Evolutionary conservation across 2,113 vertebrate genomes (phyloP).

Genomic region (Ciconia stormi): DNA sequence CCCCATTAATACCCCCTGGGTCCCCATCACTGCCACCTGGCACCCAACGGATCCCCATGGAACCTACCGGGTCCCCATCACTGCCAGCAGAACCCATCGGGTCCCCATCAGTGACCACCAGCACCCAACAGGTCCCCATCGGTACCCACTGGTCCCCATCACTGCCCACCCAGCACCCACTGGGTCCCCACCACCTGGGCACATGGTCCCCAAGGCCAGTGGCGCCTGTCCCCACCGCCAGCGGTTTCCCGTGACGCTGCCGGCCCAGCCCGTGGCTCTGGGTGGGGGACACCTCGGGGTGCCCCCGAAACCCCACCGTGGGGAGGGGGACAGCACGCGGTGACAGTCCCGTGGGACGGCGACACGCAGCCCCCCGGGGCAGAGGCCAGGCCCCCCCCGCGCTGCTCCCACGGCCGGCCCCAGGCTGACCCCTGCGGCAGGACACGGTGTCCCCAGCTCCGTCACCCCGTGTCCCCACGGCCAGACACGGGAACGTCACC

Average conservation of each 20-base stretch:
- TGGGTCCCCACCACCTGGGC: neutral
- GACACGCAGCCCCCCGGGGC: neutral
- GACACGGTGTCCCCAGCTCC: neutral
- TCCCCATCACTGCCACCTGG: neutral
- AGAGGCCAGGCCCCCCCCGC: neutral
- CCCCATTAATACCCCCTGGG: neutral
- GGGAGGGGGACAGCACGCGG: neutral
- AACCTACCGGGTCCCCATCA: too few species aligned
- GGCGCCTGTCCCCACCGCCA: neutral
- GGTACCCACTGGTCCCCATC: too few species aligned
- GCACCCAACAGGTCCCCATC: neutral
- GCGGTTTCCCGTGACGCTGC: neutral
- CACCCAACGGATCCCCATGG: neutral
- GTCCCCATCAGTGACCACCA: neutral
- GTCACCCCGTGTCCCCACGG: neutral
- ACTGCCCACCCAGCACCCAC: too few species aligned
- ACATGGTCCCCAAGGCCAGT: neutral
- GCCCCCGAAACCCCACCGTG: neutral
- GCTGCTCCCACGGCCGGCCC: neutral
- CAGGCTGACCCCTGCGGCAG: fast-evolving
- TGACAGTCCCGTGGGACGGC: neutral
- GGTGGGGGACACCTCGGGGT: neutral
- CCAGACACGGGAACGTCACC: neutral
- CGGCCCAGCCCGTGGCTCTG: neutral
- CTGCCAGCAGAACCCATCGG: neutral